Percentiles rank a stretch among this genome's conserved stretches.
Conservation (phyloP, 2,113 vertebrate species). For the Cromileptes altivelis region DNA sequence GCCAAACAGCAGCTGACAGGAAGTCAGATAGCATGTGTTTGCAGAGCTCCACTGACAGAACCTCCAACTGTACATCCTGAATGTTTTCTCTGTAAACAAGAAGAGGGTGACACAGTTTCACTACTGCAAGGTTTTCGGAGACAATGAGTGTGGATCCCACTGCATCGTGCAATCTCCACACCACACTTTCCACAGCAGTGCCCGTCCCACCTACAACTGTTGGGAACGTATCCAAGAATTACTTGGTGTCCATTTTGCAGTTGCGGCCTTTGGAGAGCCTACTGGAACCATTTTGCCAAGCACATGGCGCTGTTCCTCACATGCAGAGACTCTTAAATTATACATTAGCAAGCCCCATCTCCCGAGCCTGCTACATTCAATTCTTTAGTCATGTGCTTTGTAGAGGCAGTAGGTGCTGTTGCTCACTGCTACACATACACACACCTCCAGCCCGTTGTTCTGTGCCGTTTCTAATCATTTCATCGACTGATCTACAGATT, state of each 20-base stretch:
- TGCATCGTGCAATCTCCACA: neutral
- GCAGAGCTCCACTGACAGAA: constrained; percentile 3
- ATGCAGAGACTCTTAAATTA: neutral
- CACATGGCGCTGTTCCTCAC: neutral
- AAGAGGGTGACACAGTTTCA: neutral
- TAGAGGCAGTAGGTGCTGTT: neutral
- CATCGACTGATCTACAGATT: neutral
- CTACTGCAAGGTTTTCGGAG: neutral
- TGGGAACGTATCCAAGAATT: neutral
- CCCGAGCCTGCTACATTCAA: constrained; percentile 10
- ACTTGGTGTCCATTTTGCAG: neutral
- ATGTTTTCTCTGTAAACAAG: constrained; percentile 14
- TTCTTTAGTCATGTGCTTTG: neutral
- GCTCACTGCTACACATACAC: constrained; percentile 15
- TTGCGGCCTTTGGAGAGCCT: neutral
- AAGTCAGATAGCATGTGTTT: constrained; percentile 26
- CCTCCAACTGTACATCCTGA: neutral
- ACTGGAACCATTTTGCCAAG: neutral
- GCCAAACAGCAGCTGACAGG: constrained; percentile 13
- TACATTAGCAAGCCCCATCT: constrained; percentile 18
- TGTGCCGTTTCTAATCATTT: neutral
- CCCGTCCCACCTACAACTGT: neutral
- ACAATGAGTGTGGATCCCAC: neutral
- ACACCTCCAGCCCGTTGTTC: neutral
- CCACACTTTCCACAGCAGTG: neutral